Conservation (phyloP, 2,888 invertebrate species). For the Brenthis ino region DNA sequence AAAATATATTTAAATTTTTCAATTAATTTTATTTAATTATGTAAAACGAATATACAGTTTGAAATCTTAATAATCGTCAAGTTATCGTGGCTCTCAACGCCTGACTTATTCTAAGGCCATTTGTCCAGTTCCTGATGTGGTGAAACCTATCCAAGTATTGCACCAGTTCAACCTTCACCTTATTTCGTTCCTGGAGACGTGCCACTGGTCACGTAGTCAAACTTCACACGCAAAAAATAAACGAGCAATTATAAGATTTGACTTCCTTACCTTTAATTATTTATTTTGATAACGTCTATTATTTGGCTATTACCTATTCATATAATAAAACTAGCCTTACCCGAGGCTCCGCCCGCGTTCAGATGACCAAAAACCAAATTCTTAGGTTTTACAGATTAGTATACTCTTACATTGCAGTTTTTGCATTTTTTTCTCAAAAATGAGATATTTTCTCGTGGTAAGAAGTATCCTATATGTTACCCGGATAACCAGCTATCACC, state of each 20-base stretch:
- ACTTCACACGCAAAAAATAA: slow-evolving; percentile 6
- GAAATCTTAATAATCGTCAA: neutral
- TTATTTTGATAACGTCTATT: neutral
- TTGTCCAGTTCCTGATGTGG: slow-evolving; percentile 12
- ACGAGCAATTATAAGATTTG: neutral
- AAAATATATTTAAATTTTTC: too few species aligned
- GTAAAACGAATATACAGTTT: neutral
- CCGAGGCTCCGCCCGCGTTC: too few species aligned
- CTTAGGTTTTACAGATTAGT: too few species aligned
- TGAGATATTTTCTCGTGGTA: too few species aligned
- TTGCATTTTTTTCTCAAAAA: too few species aligned
- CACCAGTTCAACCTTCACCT: slow-evolving; percentile 15
- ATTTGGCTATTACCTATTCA: too few species aligned
- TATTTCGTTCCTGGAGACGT: slow-evolving; percentile 10
- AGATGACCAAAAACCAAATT: too few species aligned
- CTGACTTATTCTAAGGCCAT: slow-evolving; percentile 19
- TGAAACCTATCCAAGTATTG: slow-evolving; percentile 15
- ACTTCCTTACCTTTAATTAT: neutral
- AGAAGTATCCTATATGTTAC: too few species aligned
- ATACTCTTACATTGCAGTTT: too few species aligned
- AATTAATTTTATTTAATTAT: too few species aligned
- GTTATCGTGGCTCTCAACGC: slow-evolving; percentile 10
- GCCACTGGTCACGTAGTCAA: slow-evolving; percentile 18
- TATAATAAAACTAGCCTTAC: too few species aligned
- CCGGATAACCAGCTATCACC: too few species aligned